Evolutionary conservation across 2,888 invertebrate genomes (phyloP).

Genomic region (Furcula furcula): DNA sequence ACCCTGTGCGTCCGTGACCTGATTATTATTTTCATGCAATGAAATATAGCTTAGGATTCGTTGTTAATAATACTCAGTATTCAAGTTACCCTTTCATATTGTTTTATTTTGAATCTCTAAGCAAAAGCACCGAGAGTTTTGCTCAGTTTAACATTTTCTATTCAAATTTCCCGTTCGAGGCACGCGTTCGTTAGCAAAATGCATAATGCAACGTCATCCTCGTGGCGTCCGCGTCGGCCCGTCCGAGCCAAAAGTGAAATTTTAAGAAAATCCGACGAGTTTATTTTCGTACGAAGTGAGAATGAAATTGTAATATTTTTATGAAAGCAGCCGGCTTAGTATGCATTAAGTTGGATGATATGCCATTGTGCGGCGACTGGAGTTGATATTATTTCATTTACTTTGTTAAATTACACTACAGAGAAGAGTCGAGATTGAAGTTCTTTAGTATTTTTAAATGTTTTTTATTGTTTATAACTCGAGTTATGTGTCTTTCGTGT

Average conservation of each 20-base stretch:
- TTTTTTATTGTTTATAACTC: too few relatives aligned
- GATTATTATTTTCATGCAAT: too few relatives aligned
- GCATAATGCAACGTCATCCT: conserved; percentile 70
- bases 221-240: conserved; percentile 28
- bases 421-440: too few relatives aligned
- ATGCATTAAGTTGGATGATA: conserved; percentile 3
- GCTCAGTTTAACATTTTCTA: conserved; percentile 53
- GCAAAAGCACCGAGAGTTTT: conserved; percentile 42
- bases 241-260: conserved; percentile 51
- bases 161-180: conserved; percentile 59
- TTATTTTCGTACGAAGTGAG: conserved; percentile 19
- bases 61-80: conserved; percentile 7
- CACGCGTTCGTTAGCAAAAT: conserved; percentile 73
- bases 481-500: too few relatives aligned
- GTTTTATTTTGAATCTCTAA: conserved; percentile 37
- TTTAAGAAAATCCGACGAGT: conserved; percentile 43
- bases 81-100: conserved; percentile 11
- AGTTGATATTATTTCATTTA: not conserved
- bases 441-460: too few relatives aligned
- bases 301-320: conserved; percentile 21
- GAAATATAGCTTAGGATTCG: not conserved
- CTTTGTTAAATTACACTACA: too few relatives aligned
- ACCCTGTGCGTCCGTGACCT: too few relatives aligned
- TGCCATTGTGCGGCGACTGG: not conserved
- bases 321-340: conserved; percentile 14